Percentiles rank a stretch among this genome's conserved stretches.
Evolutionary conservation across 1,140 invertebrate genomes (phyloP).

Genomic region (Chionoecetes opilio): DNA sequence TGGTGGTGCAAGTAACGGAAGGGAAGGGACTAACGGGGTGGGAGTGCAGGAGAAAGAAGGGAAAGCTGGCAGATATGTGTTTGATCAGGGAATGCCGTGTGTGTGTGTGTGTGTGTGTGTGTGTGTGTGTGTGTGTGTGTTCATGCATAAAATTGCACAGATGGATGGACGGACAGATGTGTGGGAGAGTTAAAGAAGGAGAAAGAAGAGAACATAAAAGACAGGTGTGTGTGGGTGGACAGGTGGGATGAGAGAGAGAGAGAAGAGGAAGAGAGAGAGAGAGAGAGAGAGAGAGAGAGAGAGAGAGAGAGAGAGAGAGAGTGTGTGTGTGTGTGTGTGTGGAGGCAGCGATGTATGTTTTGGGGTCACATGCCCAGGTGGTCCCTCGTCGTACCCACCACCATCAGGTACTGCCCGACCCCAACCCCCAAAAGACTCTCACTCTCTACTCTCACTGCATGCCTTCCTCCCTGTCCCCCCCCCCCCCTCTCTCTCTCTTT

Average conservation of each 20-base stretch:
- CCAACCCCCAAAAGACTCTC: neutral
- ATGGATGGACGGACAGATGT: too few species aligned
- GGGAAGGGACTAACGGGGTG: neutral
- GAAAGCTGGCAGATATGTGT: neutral
- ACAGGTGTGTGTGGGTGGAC: too few species aligned
- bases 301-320: neutral
- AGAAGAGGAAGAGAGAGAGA: too few species aligned
- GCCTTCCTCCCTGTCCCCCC: conserved; percentile 17
- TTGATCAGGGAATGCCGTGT: neutral
- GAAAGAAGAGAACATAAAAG: too few species aligned
- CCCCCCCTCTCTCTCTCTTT: neutral
- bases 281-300: neutral
- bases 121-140: neutral
- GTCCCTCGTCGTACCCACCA: neutral
- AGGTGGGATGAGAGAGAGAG: too few species aligned
- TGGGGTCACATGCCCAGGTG: conserved; percentile 35
- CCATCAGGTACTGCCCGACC: neutral
- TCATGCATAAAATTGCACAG: neutral
- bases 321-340: conserved; percentile 48
- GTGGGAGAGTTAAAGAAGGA: too few species aligned
- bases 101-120: conserved; percentile 5
- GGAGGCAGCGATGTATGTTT: conserved; percentile 58
- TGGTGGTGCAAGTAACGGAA: neutral
- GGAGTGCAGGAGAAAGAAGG: neutral
- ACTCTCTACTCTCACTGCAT: neutral